Conservation (phyloP, 2,113 vertebrate genomes). For the Murina feae region DNA sequence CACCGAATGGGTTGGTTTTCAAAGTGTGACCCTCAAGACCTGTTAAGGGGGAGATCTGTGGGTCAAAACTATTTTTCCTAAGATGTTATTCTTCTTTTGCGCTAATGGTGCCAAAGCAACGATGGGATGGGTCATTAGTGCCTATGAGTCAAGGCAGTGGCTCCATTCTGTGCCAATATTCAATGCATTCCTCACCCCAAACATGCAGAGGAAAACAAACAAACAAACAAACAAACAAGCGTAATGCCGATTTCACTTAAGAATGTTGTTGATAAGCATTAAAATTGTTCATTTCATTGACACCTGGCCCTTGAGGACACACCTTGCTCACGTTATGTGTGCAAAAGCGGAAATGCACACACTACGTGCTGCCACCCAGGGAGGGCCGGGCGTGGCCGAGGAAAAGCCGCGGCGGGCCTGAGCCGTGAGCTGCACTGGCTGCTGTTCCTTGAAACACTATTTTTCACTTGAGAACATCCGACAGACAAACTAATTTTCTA, state of each 20-base stretch:
- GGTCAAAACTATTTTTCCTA: background rate
- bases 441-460: background rate
- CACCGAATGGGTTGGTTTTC: background rate
- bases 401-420: background rate
- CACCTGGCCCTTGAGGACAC: background rate
- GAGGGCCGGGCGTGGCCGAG: background rate
- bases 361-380: too few relatives aligned
- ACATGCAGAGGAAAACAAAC: background rate
- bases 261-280: background rate
- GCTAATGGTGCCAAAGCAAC: background rate
- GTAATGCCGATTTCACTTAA: background rate
- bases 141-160: background rate
- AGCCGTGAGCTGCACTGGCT: background rate
- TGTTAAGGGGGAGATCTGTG: background rate
- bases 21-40: background rate
- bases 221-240: background rate
- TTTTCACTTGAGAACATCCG: conserved; percentile 49
- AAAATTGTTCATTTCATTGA: background rate
- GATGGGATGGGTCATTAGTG: background rate
- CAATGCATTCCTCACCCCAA: background rate
- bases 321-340: background rate
- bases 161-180: background rate
- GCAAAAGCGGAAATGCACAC: background rate
- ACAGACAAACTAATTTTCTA: conserved; percentile 51
- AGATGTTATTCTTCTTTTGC: background rate